phyloP scores from a whole-genome alignment of 2,888 invertebrate genomes.

The Zygogramma bicolorata region DNA sequence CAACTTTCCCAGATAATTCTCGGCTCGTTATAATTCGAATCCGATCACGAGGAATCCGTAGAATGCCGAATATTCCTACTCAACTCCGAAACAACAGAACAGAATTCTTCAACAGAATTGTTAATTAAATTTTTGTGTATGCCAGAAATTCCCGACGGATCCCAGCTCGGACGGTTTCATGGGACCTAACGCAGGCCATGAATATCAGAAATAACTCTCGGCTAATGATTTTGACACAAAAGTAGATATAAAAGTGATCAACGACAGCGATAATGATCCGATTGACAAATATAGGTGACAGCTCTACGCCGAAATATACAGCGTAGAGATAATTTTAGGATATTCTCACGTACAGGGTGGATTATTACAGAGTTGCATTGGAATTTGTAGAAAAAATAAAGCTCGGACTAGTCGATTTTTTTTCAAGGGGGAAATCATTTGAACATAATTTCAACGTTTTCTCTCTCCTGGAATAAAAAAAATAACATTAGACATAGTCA shows the following conservation, averaged over 20 bases:
- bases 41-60: constrained; percentile 18
- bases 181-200: constrained; percentile 3
- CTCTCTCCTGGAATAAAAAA: no score
- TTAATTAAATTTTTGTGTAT: constrained; percentile 41
- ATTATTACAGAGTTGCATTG: neutral
- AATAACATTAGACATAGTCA: no score
- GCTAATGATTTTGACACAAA: constrained; percentile 8
- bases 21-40: constrained; percentile 25
- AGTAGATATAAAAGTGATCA: constrained; percentile 1
- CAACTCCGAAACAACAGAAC: constrained; percentile 27
- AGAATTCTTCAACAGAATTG: constrained; percentile 36
- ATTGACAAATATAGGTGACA: neutral
- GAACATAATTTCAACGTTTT: no score
- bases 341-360: neutral
- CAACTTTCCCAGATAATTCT: constrained; percentile 9
- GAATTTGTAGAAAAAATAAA: no score
- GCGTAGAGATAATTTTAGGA: neutral
- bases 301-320: neutral
- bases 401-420: no score
- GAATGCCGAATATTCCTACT: constrained; percentile 25
- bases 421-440: no score
- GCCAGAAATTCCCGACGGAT: constrained; percentile 26
- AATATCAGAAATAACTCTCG: constrained; percentile 3
- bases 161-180: neutral
- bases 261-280: neutral